Conservation (phyloP, 1,140 invertebrate species). For the Gryllus bimaculatus region DNA sequence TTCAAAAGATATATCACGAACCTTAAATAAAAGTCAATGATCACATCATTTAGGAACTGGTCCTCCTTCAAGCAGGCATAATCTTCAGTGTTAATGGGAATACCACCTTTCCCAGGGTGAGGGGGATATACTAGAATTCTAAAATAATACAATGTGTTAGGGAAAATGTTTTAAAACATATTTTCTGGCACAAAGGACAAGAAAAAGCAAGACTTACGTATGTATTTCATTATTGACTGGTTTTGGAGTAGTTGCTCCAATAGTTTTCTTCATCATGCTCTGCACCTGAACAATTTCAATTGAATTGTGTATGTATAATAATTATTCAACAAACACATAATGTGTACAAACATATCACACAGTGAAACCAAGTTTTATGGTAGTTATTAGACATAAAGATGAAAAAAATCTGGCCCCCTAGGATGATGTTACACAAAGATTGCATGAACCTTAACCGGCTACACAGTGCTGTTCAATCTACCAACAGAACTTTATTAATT, state of each 20-base stretch:
- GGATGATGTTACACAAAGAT: too few relatives aligned
- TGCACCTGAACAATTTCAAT: slow-evolving; percentile 20
- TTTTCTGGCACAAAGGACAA: neutral
- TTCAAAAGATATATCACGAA: slow-evolving; percentile 31
- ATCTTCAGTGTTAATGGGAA: slow-evolving; percentile 86
- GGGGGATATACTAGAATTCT: slow-evolving; percentile 46
- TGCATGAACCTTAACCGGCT: too few relatives aligned
- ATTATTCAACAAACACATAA: too few relatives aligned
- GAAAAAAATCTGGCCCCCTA: too few relatives aligned
- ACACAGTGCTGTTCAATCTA: too few relatives aligned
- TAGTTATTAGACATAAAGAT: too few relatives aligned
- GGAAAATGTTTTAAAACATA: slow-evolving; percentile 13
- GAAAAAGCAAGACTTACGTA: slow-evolving; percentile 29
- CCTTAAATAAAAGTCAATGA: slow-evolving; percentile 96
- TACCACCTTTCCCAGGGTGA: slow-evolving; percentile 65
- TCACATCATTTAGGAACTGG: slow-evolving; percentile 94
- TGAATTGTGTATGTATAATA: too few relatives aligned
- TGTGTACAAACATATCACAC: too few relatives aligned
- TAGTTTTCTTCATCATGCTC: slow-evolving; percentile 24
- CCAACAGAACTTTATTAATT: too few relatives aligned
- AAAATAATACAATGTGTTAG: slow-evolving; percentile 30
- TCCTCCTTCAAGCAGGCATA: slow-evolving; percentile 81
- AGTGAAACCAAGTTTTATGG: too few relatives aligned
- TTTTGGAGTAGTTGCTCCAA: slow-evolving; percentile 18
- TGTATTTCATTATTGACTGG: slow-evolving; percentile 27